Evolutionary conservation across 2,888 invertebrate species (phyloP).

Genomic region (Lithosia quadra): DNA sequence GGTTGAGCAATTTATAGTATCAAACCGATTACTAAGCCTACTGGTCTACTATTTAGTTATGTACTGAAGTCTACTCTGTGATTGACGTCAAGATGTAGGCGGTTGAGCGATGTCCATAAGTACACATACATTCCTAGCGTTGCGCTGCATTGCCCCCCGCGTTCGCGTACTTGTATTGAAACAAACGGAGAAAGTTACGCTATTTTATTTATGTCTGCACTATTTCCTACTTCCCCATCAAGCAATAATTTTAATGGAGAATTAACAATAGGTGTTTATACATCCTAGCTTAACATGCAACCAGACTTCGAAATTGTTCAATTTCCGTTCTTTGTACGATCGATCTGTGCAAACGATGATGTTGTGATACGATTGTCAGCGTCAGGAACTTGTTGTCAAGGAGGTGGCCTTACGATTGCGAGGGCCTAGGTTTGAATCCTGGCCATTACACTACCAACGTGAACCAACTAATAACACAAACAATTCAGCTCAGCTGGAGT

Average conservation of each 20-base stretch:
- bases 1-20: too few relatives aligned
- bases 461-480: too few relatives aligned
- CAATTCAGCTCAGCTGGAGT: too few relatives aligned
- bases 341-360: not conserved
- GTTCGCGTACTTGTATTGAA: conserved; percentile 62
- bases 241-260: conserved; percentile 60
- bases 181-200: conserved; percentile 82
- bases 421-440: too few relatives aligned
- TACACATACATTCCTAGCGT: conserved; percentile 8
- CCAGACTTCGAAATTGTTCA: not conserved
- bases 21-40: not conserved
- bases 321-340: not conserved
- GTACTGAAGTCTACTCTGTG: conserved; percentile 2
- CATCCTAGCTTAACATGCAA: not conserved
- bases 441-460: too few relatives aligned
- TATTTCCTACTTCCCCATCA: conserved; percentile 74
- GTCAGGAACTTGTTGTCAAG: not conserved
- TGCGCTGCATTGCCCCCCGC: conserved; percentile 38
- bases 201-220: conserved; percentile 69
- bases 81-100: not conserved
- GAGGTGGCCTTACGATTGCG: too few relatives aligned
- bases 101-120: conserved; percentile 26
- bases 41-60: not conserved
- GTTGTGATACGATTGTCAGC: conserved; percentile 39
- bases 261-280: conserved; percentile 29